Conservation (phyloP, 2,113 vertebrate genomes). For the Coptodon bakossiorum region DNA sequence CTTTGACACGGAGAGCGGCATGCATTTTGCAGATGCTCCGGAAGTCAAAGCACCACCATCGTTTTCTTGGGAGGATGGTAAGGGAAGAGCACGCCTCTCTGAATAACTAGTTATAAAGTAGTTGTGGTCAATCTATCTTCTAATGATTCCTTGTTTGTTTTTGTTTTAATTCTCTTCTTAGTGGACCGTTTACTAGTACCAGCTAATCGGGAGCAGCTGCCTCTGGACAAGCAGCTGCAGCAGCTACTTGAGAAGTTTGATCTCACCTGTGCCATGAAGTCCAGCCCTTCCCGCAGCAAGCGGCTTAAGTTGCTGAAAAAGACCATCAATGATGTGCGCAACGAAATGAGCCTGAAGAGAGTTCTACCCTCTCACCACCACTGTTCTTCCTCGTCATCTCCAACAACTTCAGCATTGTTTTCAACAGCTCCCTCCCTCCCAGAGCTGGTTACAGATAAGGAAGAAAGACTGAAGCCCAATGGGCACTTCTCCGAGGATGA, state of each 20-base stretch:
- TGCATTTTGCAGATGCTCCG: slow-evolving; percentile 85
- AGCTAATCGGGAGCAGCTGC: slow-evolving; percentile 80
- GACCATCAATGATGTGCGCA: slow-evolving; percentile 84
- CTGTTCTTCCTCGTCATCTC: background rate
- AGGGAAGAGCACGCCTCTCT: slow-evolving; percentile 3
- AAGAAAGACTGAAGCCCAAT: slow-evolving; percentile 27
- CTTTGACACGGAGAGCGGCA: slow-evolving; percentile 85
- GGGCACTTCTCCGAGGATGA: slow-evolving; percentile 57
- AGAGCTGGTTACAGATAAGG: background rate
- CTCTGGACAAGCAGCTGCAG: slow-evolving; percentile 85
- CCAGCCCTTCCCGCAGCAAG: slow-evolving; percentile 91
- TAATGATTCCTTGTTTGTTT: background rate
- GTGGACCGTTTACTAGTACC: slow-evolving; percentile 89
- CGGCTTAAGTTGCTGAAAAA: slow-evolving; percentile 90
- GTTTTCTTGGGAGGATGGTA: slow-evolving; percentile 97
- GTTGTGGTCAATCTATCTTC: background rate
- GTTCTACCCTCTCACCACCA: slow-evolving; percentile 62
- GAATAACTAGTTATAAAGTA: background rate
- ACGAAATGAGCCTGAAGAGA: slow-evolving; percentile 81
- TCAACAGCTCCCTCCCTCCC: background rate
- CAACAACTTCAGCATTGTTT: background rate
- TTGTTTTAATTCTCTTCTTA: slow-evolving; percentile 24
- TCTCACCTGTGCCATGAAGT: slow-evolving; percentile 91
- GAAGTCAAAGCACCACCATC: slow-evolving; percentile 72
- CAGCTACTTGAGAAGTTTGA: slow-evolving; percentile 92